phyloP scores from a whole-genome alignment of 2,888 invertebrate genomes.

The Heliconius cydno region DNA sequence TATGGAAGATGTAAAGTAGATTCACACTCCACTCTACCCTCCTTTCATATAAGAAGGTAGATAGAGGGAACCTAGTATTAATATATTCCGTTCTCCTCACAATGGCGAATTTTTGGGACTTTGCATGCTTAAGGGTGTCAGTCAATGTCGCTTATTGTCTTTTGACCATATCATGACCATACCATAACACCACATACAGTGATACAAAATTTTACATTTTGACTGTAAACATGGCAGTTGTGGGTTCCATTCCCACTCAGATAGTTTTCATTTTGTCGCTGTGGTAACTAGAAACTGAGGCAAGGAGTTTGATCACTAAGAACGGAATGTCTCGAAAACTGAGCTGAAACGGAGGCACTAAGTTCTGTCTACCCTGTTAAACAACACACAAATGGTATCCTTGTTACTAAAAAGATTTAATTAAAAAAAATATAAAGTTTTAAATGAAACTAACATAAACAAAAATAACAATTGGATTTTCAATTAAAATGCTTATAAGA shows the following conservation, averaged over 20 bases:
- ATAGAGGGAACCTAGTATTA: neutral
- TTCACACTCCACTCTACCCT: neutral
- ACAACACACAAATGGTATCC: neutral
- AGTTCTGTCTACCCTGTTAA: neutral
- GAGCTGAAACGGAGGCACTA: too few species aligned
- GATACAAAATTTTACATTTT: too few species aligned
- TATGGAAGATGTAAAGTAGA: neutral
- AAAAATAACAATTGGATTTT: neutral
- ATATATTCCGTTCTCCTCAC: neutral
- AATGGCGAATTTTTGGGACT: too few species aligned
- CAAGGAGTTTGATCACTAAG: too few species aligned
- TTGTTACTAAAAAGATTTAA: neutral
- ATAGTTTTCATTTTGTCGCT: neutral
- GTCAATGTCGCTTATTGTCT: too few species aligned
- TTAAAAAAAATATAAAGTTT: neutral
- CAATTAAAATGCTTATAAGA: conserved; percentile 35
- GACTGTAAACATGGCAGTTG: too few species aligned
- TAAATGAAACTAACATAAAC: neutral
- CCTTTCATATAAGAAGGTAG: neutral
- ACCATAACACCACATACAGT: too few species aligned
- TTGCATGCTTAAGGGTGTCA: too few species aligned
- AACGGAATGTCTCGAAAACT: neutral
- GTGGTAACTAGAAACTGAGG: too few species aligned
- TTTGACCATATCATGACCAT: too few species aligned
- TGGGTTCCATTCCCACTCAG: too few species aligned